Evolutionary conservation across 2,113 vertebrate species (phyloP).

Genomic region (Brachypteracias leptosomus): DNA sequence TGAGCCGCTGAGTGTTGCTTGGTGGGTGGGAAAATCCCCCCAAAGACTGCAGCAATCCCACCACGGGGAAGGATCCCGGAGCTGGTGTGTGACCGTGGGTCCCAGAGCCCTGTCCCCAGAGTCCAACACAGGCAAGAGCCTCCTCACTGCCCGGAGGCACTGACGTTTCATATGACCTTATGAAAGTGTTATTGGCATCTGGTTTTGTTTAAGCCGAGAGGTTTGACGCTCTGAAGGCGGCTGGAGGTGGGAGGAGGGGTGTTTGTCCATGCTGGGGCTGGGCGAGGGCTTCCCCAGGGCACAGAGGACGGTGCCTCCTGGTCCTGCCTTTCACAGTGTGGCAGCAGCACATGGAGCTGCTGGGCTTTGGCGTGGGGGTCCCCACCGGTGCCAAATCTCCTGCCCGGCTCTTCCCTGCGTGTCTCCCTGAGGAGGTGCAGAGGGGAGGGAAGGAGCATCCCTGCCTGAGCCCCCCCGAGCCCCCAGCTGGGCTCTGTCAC

Average conservation of each 20-base stretch:
- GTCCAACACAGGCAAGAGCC: not conserved
- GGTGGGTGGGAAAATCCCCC: not conserved
- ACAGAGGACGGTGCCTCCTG: not conserved
- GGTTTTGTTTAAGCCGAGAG: slow-evolving; percentile 48
- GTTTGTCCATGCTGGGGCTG: not conserved
- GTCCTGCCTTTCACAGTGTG: not conserved
- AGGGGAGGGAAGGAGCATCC: not conserved
- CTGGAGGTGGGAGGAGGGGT: not conserved
- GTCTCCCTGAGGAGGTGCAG: not conserved
- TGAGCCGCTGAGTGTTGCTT: not conserved
- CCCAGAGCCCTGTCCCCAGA: not conserved
- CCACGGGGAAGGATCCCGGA: not conserved
- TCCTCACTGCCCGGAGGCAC: not conserved
- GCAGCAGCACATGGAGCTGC: not conserved
- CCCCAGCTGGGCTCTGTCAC: not conserved
- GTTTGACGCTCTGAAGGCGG: not conserved
- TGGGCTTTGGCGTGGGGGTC: not conserved
- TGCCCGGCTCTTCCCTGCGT: not conserved
- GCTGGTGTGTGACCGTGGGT: fast-evolving
- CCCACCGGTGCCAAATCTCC: not conserved
- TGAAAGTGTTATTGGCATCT: slow-evolving; percentile 47
- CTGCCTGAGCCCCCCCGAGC: not conserved
- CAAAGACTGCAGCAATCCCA: not conserved
- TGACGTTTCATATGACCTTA: slow-evolving; percentile 3
- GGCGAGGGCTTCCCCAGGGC: not conserved